Base-by-base conservation (phyloP, 2,888 invertebrate species). In the Oscheius sp. region DNA sequence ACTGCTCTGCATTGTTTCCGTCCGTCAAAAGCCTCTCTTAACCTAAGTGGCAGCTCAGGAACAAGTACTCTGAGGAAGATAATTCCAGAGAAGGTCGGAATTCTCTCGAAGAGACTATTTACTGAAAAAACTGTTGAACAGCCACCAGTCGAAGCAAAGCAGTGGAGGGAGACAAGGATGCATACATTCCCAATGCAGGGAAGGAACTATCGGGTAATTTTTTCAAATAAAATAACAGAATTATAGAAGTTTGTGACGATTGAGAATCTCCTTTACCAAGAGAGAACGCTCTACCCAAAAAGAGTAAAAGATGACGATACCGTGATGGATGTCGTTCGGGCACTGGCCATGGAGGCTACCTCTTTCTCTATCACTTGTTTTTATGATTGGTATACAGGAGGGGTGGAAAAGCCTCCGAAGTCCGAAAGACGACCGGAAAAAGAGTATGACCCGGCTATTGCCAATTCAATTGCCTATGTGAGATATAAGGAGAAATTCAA, bases 161-260 rank as follows among this genome's bases (percentile, higher is more conserved):
- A 72, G 6, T 76, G 76, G 76, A 50, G 72, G 14, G 76, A 74
- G 20, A 70, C 72, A 4, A 63, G 71, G 20, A 64, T 65, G 12
- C 69, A 70, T 20, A 71, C 70, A 17, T 70, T 69, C 32, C 74
- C 74, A 8, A 68, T 70, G 4, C 68, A 72, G 57, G 64, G 68
- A 12, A 32, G 77, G 9, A 77, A 77, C 28, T 45, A 73, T 57
- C 30, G 67, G 70, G 44, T 63, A 20, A 2, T 5, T 49, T 1
- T 28, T 49, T 30, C 6, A 9, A 17, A 14, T 20, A 51, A 28
- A 22, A 14, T 38, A 14, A 33, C 8, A 26, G 14, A 17, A 28
- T 14, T 72, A 59, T 68, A 78, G 75, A 78, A 77, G 47, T 68
- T 78, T 38, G 70, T 74, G 6, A 66, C 68, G 0, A 65, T 74